phyloP scores from a whole-genome alignment of 1,140 invertebrate genomes.

The Tenebrio molitor region DNA sequence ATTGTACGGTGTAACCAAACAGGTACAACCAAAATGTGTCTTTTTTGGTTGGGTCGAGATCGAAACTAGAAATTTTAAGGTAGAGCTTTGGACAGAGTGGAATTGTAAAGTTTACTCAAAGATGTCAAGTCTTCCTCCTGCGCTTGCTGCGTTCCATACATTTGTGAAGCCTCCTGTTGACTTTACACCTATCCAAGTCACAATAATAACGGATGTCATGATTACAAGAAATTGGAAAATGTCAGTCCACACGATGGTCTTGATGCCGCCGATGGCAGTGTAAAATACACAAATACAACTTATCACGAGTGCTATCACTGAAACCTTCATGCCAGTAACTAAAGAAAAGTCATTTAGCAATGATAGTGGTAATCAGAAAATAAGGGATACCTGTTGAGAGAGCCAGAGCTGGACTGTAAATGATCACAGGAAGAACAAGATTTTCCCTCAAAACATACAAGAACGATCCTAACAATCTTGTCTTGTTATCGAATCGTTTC shows the following conservation, averaged over 20 bases:
- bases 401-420: no score
- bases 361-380: not conserved
- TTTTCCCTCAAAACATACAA: no score
- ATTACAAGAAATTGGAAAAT: slow-evolving; percentile 79
- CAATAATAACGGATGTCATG: slow-evolving; percentile 74
- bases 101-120: slow-evolving; percentile 52
- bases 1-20: slow-evolving; percentile 72
- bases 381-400: slow-evolving; percentile 56
- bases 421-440: no score
- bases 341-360: slow-evolving; percentile 31
- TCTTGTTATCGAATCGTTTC: no score
- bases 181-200: slow-evolving; percentile 74
- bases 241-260: slow-evolving; percentile 82
- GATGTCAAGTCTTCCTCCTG: slow-evolving; percentile 69
- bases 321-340: slow-evolving; percentile 79
- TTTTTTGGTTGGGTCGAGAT: slow-evolving; percentile 69
- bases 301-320: slow-evolving; percentile 75
- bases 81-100: no score
- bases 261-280: slow-evolving; percentile 80
- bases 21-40: slow-evolving; percentile 74
- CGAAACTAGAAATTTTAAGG: slow-evolving; percentile 73
- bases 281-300: slow-evolving; percentile 84
- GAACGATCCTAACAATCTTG: no score
- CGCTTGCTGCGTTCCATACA: slow-evolving; percentile 67
- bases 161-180: slow-evolving; percentile 74